A percentile compares a stretch with the other conserved stretches of the same genome.
Evolutionary conservation across 2,888 invertebrate genomes (phyloP).

Genomic region (Alcis repandata): DNA sequence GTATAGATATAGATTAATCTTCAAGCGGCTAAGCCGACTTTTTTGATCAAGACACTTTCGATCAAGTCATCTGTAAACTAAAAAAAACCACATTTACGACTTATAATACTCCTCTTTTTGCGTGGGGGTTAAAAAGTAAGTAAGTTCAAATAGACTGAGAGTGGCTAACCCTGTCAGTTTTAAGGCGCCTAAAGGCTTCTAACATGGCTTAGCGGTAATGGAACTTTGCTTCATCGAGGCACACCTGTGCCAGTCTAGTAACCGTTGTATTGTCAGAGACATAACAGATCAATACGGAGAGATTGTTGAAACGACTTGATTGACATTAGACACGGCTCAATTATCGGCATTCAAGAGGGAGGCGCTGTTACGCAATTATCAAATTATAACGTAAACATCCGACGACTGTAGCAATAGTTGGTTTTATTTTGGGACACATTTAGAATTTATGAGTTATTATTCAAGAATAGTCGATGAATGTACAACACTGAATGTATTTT

Average conservation of each 20-base stretch:
- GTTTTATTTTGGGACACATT: neutral
- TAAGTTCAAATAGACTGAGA: too few relatives aligned
- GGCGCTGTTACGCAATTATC: slow-evolving; percentile 20
- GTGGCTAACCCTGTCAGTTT: too few relatives aligned
- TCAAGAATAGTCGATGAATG: too few relatives aligned
- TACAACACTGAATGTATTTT: too few relatives aligned
- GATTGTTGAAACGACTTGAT: slow-evolving; percentile 35
- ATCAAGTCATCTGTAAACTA: too few relatives aligned
- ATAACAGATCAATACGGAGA: slow-evolving; percentile 16
- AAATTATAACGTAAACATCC: slow-evolving; percentile 9
- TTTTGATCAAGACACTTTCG: too few relatives aligned
- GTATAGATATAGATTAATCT: too few relatives aligned
- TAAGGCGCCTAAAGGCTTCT: too few relatives aligned
- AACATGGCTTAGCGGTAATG: neutral
- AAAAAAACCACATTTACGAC: neutral
- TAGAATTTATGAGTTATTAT: too few relatives aligned
- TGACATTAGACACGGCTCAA: slow-evolving; percentile 39
- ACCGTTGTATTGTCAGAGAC: slow-evolving; percentile 12
- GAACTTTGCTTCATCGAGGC: neutral
- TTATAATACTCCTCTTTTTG: neutral
- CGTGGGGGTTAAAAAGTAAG: too few relatives aligned
- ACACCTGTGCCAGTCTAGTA: neutral
- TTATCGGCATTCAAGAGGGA: slow-evolving; percentile 27
- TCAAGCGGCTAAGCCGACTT: too few relatives aligned
- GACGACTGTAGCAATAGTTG: neutral